Evolutionary conservation across 2,113 vertebrate species (phyloP).

Genomic region (Meleagris gallopavo): DNA sequence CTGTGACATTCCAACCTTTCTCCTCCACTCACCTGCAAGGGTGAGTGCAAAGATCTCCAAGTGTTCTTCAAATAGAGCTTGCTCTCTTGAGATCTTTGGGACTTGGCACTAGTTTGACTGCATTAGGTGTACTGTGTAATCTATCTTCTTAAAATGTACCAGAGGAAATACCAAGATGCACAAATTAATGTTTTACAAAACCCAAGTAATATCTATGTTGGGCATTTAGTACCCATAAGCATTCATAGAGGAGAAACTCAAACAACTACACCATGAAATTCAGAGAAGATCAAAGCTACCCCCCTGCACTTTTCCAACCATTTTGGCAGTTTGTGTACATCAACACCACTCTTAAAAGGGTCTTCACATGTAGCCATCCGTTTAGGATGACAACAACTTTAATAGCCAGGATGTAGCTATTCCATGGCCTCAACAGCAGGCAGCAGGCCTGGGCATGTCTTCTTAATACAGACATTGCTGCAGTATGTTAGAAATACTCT

Average conservation of each 20-base stretch:
- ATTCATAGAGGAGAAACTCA: neutral
- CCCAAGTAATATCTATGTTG: neutral
- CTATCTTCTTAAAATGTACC: neutral
- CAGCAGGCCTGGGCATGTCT: neutral
- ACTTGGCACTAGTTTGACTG: neutral
- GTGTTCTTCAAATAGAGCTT: neutral
- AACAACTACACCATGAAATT: neutral
- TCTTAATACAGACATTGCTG: neutral
- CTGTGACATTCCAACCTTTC: neutral
- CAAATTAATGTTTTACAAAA: neutral
- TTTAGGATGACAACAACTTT: neutral
- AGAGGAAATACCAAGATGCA: neutral
- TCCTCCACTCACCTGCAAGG: neutral
- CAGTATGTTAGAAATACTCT: neutral
- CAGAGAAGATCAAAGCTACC: neutral
- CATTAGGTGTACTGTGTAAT: neutral
- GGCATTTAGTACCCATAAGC: neutral
- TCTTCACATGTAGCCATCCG: neutral
- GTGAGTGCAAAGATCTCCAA: neutral
- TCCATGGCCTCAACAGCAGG: neutral
- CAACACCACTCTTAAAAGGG: neutral
- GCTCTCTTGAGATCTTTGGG: neutral
- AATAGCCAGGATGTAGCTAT: neutral
- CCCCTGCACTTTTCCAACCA: neutral
- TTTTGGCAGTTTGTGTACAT: neutral